phyloP scores from a whole-genome alignment of 2,888 invertebrate species.

The Creontiades dilutus region DNA sequence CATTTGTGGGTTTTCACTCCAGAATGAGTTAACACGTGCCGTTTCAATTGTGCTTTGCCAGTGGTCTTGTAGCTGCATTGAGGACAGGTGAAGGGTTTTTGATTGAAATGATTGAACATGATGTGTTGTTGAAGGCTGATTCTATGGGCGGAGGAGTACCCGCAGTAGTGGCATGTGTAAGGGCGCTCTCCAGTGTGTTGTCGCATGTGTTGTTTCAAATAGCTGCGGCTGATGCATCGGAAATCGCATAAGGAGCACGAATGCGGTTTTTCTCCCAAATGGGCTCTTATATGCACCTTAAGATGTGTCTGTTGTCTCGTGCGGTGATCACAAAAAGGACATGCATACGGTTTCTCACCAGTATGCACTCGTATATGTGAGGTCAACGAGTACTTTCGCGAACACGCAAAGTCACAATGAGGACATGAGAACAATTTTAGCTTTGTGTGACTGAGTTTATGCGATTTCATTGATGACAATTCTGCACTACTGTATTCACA shows the following conservation, averaged over 20 bases:
- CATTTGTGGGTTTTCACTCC: neutral
- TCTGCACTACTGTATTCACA: slow-evolving; percentile 20
- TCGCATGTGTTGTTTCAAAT: slow-evolving; percentile 32
- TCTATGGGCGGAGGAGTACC: slow-evolving; percentile 23
- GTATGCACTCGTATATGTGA: slow-evolving; percentile 27
- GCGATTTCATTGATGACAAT: slow-evolving; percentile 5
- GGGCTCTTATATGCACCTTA: slow-evolving; percentile 29
- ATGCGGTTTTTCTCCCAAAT: slow-evolving; percentile 43
- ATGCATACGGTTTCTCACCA: slow-evolving; percentile 50
- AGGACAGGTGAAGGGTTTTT: slow-evolving; percentile 29
- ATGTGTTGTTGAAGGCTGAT: slow-evolving; percentile 25
- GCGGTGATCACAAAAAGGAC: slow-evolving; percentile 7
- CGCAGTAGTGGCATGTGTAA: slow-evolving; percentile 36
- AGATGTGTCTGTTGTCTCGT: neutral
- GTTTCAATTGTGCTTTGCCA: neutral
- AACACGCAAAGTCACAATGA: slow-evolving; percentile 33
- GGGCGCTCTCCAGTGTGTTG: slow-evolving; percentile 40
- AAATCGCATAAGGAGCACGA: slow-evolving; percentile 48
- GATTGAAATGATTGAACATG: slow-evolving; percentile 37
- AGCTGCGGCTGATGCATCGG: slow-evolving; percentile 18
- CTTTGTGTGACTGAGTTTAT: neutral
- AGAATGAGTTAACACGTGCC: slow-evolving; percentile 1
- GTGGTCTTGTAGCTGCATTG: slow-evolving; percentile 18
- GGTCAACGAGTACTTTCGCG: neutral
- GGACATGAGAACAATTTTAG: slow-evolving; percentile 2